phyloP scores from a whole-genome alignment of 2,888 invertebrate species.

The Fragum fragum region DNA sequence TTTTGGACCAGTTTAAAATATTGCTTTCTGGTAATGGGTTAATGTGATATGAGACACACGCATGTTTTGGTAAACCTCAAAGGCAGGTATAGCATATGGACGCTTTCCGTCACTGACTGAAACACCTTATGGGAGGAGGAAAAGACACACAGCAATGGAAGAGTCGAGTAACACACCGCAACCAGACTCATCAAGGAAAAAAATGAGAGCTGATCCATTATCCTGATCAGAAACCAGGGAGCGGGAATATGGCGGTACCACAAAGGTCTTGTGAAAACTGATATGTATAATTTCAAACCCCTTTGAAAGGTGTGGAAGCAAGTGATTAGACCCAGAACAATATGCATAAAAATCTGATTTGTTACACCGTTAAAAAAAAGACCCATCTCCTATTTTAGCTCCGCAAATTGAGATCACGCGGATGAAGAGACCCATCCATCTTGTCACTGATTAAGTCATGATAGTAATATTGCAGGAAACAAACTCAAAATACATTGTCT shows the following conservation, averaged over 20 bases:
- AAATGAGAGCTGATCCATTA: background rate
- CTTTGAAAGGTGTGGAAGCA: slow-evolving; percentile 23
- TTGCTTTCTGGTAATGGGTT: too few species aligned
- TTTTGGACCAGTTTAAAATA: too few species aligned
- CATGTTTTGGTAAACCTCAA: too few species aligned
- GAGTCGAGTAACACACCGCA: background rate
- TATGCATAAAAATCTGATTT: slow-evolving; percentile 34
- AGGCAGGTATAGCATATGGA: too few species aligned
- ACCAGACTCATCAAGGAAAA: background rate
- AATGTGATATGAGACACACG: too few species aligned
- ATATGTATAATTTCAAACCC: slow-evolving; percentile 22
- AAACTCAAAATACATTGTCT: background rate
- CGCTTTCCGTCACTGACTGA: too few species aligned
- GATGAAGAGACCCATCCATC: background rate
- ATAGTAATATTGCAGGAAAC: background rate
- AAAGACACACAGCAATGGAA: background rate
- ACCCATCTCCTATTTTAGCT: slow-evolving; percentile 14
- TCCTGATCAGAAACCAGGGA: slow-evolving; percentile 12
- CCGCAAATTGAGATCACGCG: slow-evolving; percentile 20
- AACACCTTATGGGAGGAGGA: too few species aligned
- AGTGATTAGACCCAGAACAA: slow-evolving; percentile 22
- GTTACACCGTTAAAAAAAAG: slow-evolving; percentile 19
- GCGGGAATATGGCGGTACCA: slow-evolving; percentile 1
- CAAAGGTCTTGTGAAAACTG: slow-evolving; percentile 25
- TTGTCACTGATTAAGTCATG: background rate